Percentiles rank a stretch among this genome's conserved stretches.
phyloP scores from a whole-genome alignment of 37 sponge, comb jelly and placozoan genomes.

The Crambe crambe region DNA sequence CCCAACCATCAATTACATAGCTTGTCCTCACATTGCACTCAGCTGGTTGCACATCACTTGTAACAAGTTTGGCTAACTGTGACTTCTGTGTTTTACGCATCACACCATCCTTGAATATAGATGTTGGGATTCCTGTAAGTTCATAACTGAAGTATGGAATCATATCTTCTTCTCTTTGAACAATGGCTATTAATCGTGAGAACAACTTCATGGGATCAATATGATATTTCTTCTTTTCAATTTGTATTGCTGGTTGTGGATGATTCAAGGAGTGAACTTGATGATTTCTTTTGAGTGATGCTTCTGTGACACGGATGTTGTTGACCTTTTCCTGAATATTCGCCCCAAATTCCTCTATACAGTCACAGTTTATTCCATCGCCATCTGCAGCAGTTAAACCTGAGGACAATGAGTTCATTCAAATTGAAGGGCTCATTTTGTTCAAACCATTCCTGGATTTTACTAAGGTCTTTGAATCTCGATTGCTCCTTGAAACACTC shows the following conservation, averaged over 20 bases:
- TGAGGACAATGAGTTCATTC: conserved; percentile 18
- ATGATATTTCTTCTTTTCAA: conserved; percentile 16
- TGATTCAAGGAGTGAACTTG: conserved; percentile 21
- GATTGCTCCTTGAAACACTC: conserved; percentile 34
- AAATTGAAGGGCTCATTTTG: conserved; percentile 34
- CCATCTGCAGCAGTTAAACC: conserved; percentile 35
- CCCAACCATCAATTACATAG: not conserved
- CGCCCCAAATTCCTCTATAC: conserved; percentile 7
- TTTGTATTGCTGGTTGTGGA: conserved; percentile 25
- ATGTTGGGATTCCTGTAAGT: not conserved
- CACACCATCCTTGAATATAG: not conserved
- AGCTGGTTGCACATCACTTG: not conserved
- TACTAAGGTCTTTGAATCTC: conserved; percentile 32
- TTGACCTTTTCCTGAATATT: conserved; percentile 17
- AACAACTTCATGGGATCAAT: conserved; percentile 20
- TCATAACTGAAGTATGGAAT: not conserved
- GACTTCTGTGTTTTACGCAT: not conserved
- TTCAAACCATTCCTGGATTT: conserved; percentile 47
- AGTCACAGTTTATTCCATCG: conserved; percentile 27
- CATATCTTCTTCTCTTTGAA: conserved; percentile 1
- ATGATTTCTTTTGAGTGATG: conserved; percentile 28
- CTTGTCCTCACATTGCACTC: not conserved
- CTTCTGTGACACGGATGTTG: not conserved
- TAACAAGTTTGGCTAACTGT: not conserved
- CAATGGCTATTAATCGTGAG: not conserved